A percentile compares a stretch with the other conserved stretches of the same genome.
Conservation (phyloP, 2,888 invertebrate genomes). For the Zelleria hepariella region DNA sequence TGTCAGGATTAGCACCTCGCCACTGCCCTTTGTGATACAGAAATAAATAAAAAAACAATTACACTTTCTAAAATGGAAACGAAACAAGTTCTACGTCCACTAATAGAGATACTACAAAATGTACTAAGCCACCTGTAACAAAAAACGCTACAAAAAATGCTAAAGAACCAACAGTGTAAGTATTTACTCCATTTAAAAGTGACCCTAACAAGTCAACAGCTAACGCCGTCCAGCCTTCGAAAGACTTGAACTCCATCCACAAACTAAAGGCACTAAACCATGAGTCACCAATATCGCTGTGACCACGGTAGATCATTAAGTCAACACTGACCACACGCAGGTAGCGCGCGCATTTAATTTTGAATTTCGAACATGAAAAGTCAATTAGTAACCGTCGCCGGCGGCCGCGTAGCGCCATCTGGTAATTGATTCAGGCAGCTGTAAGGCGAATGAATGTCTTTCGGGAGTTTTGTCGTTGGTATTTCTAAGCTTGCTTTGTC, state of each 20-base stretch:
- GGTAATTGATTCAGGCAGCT: constrained; percentile 56
- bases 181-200: neutral
- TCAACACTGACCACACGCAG: constrained; percentile 30
- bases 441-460: neutral
- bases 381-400: constrained; percentile 55
- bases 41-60: neutral
- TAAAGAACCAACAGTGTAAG: neutral
- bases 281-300: constrained; percentile 7
- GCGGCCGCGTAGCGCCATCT: constrained; percentile 48
- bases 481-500: neutral
- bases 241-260: neutral
- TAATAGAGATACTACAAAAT: neutral
- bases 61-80: neutral
- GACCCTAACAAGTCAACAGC: neutral
- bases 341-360: constrained; percentile 27
- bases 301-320: constrained; percentile 24
- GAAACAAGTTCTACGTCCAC: neutral
- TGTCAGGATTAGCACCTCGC: neutral
- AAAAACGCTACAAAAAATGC: neutral
- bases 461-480: neutral
- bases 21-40: neutral
- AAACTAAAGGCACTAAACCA: neutral
- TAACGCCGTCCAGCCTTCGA: neutral
- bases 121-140: neutral
- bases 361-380: constrained; percentile 62